A percentile compares a stretch with the other conserved stretches of the same genome.
Conservation (phyloP, 1,140 invertebrate genomes). For the Physella acuta region DNA sequence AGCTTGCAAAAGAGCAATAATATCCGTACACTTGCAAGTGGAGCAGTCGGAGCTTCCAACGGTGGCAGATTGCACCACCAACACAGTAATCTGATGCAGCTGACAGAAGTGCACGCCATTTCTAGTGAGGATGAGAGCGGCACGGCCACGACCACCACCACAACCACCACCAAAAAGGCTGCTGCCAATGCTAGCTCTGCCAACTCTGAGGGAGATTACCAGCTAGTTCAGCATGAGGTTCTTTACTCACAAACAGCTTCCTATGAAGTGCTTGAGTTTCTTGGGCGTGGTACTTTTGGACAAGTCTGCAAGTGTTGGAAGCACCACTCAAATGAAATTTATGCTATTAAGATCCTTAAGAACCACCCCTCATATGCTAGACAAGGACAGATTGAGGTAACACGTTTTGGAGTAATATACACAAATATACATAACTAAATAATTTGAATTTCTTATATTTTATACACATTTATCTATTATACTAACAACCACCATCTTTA, state of each 20-base stretch:
- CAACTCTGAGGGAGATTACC: constrained; percentile 87
- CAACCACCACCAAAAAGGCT: constrained; percentile 71
- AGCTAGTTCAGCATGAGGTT: constrained; percentile 96
- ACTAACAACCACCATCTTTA: neutral
- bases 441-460: neutral
- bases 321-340: constrained; percentile 99
- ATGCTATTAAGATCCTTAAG: constrained; percentile 99
- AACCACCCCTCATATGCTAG: constrained; percentile 99
- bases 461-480: too few relatives aligned
- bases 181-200: constrained; percentile 65
- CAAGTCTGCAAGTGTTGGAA: constrained; percentile 99
- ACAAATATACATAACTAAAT: neutral
- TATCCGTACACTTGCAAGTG: constrained; percentile 1
- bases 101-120: constrained; percentile 50
- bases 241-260: constrained; percentile 87
- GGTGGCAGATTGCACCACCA: constrained; percentile 68
- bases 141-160: constrained; percentile 68
- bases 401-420: neutral
- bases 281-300: constrained; percentile 97
- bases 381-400: constrained; percentile 98
- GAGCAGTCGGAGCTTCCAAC: constrained; percentile 49
- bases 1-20: neutral
- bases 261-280: constrained; percentile 97
- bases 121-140: constrained; percentile 55
- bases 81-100: constrained; percentile 66